Percentiles rank a stretch among this genome's conserved stretches.
Evolutionary conservation across 2,113 vertebrate genomes (phyloP).

Genomic region (Naja naja): DNA sequence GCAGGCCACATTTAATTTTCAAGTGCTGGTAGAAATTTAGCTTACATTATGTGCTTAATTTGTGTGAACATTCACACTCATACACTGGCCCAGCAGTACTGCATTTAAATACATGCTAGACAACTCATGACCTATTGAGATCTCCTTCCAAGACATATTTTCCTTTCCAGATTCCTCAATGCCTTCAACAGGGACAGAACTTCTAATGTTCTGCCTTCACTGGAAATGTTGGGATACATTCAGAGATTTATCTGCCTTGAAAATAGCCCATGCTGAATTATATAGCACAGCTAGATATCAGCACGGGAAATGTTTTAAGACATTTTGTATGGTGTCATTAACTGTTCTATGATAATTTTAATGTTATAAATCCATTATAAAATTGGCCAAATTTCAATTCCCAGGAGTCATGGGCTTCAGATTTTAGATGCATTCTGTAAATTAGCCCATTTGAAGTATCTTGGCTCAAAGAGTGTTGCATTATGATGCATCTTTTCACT

Average conservation of each 20-base stretch:
- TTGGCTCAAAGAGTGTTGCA: neutral
- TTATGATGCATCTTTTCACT: neutral
- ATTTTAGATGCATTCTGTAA: neutral
- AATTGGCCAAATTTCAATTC: neutral
- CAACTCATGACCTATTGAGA: neutral
- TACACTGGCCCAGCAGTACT: neutral
- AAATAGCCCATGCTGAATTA: neutral
- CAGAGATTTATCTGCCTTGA: neutral
- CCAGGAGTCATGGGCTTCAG: neutral
- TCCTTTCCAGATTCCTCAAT: neutral
- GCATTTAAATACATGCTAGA: neutral
- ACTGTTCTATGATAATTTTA: neutral
- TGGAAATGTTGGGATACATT: neutral
- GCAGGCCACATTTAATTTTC: neutral
- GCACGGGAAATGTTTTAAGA: neutral
- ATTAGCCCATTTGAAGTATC: neutral
- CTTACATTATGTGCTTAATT: neutral
- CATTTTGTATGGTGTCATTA: neutral
- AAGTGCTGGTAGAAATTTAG: neutral
- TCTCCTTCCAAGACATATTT: neutral
- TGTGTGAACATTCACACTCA: neutral
- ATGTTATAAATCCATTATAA: neutral
- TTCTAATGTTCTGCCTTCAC: neutral
- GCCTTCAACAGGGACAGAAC: neutral
- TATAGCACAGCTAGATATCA: neutral